phyloP scores from a whole-genome alignment of 2,113 vertebrate genomes.

The Indicator maculatus region DNA sequence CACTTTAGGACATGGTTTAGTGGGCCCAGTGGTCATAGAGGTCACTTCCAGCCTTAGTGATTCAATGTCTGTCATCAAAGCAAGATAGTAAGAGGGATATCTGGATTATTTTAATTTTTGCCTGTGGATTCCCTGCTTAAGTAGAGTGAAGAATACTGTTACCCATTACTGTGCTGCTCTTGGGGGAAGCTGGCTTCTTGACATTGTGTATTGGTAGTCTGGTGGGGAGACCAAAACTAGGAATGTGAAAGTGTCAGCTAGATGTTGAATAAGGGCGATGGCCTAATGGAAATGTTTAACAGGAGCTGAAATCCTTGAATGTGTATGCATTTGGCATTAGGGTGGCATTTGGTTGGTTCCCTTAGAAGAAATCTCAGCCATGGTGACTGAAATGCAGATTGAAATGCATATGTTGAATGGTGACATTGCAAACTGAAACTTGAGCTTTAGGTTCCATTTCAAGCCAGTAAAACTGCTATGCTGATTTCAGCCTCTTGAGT shows the following conservation, averaged over 20 bases:
- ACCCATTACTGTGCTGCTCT: not conserved
- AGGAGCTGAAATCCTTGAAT: not conserved
- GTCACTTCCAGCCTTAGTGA: no score
- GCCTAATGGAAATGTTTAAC: not conserved
- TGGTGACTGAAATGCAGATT: not conserved
- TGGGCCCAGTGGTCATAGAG: no score
- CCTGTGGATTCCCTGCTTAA: not conserved
- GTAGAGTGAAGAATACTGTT: not conserved
- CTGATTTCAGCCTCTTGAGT: slow-evolving; percentile 39
- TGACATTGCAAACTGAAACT: slow-evolving; percentile 42
- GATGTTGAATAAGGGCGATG: not conserved
- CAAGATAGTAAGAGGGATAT: not conserved
- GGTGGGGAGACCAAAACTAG: not conserved
- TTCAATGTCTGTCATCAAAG: not conserved
- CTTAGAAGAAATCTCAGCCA: not conserved
- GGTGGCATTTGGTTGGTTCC: not conserved
- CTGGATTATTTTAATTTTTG: not conserved
- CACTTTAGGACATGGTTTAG: no score
- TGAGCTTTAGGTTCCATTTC: slow-evolving; percentile 56
- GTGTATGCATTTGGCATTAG: not conserved
- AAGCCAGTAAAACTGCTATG: slow-evolving; percentile 14
- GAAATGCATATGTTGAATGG: not conserved
- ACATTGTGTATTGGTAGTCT: not conserved
- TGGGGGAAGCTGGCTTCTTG: not conserved
- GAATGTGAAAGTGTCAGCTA: not conserved